phyloP scores from a whole-genome alignment of 2,888 invertebrate species.

The Agrotis puta region DNA sequence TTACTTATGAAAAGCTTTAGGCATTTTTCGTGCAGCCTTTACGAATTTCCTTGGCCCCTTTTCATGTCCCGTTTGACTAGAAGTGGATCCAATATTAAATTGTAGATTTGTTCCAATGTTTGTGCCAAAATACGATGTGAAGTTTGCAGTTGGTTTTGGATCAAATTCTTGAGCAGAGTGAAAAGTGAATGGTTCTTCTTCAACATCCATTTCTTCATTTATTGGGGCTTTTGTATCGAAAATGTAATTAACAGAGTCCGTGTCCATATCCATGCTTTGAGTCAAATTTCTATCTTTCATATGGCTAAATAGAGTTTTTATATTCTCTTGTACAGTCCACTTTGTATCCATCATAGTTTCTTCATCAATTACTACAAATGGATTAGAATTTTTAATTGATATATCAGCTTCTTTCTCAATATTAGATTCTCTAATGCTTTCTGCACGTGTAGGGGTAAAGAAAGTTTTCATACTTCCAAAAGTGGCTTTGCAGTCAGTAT shows the following conservation, averaged over 20 bases:
- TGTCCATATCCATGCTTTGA: constrained; percentile 51
- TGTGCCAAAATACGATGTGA: constrained; percentile 22
- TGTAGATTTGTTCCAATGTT: constrained; percentile 48
- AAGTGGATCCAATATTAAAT: constrained; percentile 71
- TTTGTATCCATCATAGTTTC: constrained; percentile 18
- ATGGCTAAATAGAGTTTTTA: constrained; percentile 31
- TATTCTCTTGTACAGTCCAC: constrained; percentile 12
- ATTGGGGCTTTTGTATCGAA: not conserved
- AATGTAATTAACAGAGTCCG: not conserved
- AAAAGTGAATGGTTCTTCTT: constrained; percentile 49
- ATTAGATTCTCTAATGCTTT: not conserved
- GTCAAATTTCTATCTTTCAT: constrained; percentile 33
- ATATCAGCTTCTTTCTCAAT: not conserved
- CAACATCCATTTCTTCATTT: constrained; percentile 71
- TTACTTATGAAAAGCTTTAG: constrained; percentile 67
- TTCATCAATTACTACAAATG: constrained; percentile 18
- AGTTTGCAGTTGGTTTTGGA: constrained; percentile 4
- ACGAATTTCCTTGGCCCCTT: constrained; percentile 38
- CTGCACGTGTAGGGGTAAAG: not conserved
- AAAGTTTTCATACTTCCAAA: constrained; percentile 57
- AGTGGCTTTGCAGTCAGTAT: constrained; percentile 51
- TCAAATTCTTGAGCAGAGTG: constrained; percentile 5
- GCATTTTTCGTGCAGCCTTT: constrained; percentile 62
- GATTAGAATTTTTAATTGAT: not conserved
- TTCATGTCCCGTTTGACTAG: constrained; percentile 7